Conservation (phyloP, 2,888 invertebrate species). For the Linyphia triangularis region DNA sequence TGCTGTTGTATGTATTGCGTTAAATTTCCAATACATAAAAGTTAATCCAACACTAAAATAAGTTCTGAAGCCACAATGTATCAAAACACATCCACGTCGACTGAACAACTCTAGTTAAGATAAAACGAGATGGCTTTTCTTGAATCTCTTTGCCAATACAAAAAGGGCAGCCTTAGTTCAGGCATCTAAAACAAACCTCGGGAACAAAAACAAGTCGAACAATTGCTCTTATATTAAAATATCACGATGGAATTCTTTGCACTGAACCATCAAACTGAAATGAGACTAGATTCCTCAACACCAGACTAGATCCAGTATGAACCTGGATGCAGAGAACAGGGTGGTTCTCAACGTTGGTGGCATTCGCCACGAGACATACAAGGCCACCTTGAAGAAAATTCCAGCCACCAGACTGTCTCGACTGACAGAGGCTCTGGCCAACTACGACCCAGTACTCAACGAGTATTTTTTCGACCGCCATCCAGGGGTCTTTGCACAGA, state of each 20-base stretch:
- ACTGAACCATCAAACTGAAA: not conserved
- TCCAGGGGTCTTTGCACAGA: conserved; percentile 96
- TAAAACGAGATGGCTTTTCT: no score
- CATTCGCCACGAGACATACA: conserved; percentile 96
- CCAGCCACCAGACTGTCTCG: conserved; percentile 96
- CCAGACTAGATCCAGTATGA: conserved; percentile 82
- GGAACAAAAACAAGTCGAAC: no score
- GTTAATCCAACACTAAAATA: no score
- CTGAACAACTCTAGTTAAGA: no score
- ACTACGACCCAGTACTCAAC: conserved; percentile 99
- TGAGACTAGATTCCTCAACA: not conserved
- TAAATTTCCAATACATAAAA: no score
- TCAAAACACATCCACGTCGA: no score
- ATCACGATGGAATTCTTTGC: not conserved
- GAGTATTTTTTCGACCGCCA: conserved; percentile 99
- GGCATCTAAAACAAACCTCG: no score
- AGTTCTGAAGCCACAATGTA: no score
- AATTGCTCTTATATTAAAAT: no score
- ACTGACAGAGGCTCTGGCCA: conserved; percentile 94
- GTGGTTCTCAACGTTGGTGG: conserved; percentile 99
- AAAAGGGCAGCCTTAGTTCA: no score
- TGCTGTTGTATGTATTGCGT: no score
- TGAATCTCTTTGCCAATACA: no score
- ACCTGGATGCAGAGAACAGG: conserved; percentile 97
- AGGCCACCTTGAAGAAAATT: conserved; percentile 97